Base-by-base conservation (phyloP, 2,888 invertebrate genomes). In the Chalcis sispes region DNA sequence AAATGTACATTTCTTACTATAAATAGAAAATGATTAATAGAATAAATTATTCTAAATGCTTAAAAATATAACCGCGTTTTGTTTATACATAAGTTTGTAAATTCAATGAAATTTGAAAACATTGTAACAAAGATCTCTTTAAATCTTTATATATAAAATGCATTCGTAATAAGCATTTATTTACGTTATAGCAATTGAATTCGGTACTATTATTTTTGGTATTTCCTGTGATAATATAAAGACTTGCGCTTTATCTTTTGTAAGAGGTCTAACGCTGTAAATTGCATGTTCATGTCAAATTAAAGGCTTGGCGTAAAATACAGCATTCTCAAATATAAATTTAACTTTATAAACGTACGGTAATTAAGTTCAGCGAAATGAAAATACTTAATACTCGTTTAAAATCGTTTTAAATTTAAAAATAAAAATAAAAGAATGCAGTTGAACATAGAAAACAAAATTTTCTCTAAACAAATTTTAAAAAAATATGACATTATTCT, bases 261-360 rank as follows among this genome's bases (percentile, higher is more conserved):
- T 15, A 18, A 20, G 18, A 50, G 4, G 20, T 56, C 7, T 56
- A 29, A 8, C 13, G 8, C 27, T 29, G 4, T 29, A 7, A 7
- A n/a, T 27, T 56, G n/a, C 29, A 15, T 29, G 27, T 29, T 15
- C n/a, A n/a, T n/a, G 18, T 29, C 29, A 4, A 56, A 29, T 52
- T 7, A 13, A 25, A 3, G 7, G n/a, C n/a, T 50, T 20, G 7
- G 10, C 3, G 4, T 46, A n/a, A 46, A 62, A 13, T 62, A 25
- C 42, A n/a, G 13, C 25, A 23, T 23, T 25, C n/a, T 23, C n/a
- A 62, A 62, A 46, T 40, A 46, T 27, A 62, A 25, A 25, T 42
- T 62, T 62, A 46, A 23, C 15, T 27, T 25, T 62, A 46, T 25
- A 42, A 46, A 46, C 27, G 25, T n/a, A 46, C n/a, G 8, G 56